Conservation (phyloP, 2,113 vertebrate genomes). For the Leptosomus discolor region DNA sequence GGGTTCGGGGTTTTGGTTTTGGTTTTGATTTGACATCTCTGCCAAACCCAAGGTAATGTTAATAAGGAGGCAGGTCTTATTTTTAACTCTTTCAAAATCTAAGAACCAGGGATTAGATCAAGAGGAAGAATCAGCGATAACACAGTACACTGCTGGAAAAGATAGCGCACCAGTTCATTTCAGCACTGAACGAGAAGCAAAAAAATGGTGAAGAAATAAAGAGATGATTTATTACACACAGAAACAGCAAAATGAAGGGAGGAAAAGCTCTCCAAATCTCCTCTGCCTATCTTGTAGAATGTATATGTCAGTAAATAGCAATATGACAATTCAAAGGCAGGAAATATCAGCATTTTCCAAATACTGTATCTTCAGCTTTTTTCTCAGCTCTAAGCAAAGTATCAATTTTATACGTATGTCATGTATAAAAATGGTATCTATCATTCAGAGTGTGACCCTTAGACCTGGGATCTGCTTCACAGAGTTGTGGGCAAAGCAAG, state of each 20-base stretch:
- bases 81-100: background rate
- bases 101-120: background rate
- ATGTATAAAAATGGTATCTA: rapidly evolving
- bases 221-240: background rate
- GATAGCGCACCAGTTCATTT: background rate
- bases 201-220: background rate
- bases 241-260: background rate
- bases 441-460: background rate
- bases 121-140: background rate
- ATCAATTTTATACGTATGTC: background rate
- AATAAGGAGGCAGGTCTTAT: background rate
- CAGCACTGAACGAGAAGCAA: background rate
- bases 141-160: background rate
- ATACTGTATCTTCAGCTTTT: background rate
- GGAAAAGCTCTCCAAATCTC: background rate
- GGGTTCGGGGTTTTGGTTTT: rapidly evolving
- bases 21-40: background rate
- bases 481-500: background rate
- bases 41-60: background rate
- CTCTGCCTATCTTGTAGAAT: background rate
- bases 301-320: background rate
- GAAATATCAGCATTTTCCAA: background rate
- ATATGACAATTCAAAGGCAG: background rate
- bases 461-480: background rate
- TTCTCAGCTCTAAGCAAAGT: background rate